Evolutionary conservation across 1,140 invertebrate species (phyloP), one percentile per base, ranked within the genome.

Genomic region (Halotydeus destructor): DNA sequence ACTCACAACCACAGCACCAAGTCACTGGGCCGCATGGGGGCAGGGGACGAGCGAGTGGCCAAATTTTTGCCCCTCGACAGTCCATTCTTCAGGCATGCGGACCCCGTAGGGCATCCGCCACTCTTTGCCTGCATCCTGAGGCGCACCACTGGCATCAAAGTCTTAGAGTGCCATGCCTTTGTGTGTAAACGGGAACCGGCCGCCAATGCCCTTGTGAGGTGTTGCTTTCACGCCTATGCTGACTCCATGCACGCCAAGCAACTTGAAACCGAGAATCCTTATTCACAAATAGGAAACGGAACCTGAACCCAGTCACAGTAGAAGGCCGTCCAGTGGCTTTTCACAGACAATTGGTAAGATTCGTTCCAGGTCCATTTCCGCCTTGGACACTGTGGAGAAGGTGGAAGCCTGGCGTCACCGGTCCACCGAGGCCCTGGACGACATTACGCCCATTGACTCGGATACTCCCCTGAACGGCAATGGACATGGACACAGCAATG

Each of bases 101-200:
- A 83, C 75, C 47, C 52, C 45, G 67, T 71, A 31, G 73, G 75
- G 38, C 81, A 89, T 59, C 93, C 93, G 28, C 91, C 93, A 6
- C 70, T 99, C 31, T 99, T 98, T 62, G 86, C 91, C 24, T 86
- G 86, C 42, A 94, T 98, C 35, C 64, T 96, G 31, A 69, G 91
- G 24, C 69, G 91, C 30, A 94, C 88, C 3, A 82, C 81, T 6
- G 91, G 93, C n/a, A 91, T 96, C 49, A 97, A 96, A 65, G 86
- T 98, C 12, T 68, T 98, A 9, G 93, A 99, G 64, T 99, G 93
- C 67, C 91, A 98, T 64, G 86, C 86, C 22, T 99, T 98, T 60
- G 86, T 99, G 52, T 96, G 89, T 62, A 89, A 88, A 54, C 71
- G 83, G 33, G 85, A 89, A 61, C 81, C 84, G 58, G 84, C 85